phyloP scores from a whole-genome alignment of 2,797 vertebrate species.

The Hoplostethus atlanticus region DNA sequence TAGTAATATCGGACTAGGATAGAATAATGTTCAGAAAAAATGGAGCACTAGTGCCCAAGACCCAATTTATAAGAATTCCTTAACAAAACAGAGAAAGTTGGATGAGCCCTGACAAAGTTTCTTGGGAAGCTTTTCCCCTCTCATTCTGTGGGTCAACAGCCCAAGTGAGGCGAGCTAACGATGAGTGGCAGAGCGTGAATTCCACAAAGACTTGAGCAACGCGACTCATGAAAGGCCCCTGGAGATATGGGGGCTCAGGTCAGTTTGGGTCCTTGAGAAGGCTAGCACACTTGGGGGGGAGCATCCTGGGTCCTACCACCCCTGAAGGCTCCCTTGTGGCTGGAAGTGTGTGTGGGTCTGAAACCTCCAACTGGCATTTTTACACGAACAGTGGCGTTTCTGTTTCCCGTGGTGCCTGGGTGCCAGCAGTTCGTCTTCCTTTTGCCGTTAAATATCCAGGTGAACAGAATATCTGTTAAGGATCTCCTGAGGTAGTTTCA shows the following conservation, averaged over 20 bases:
- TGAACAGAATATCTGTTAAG: background rate
- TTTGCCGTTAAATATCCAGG: background rate
- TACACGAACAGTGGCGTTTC: conserved; percentile 32
- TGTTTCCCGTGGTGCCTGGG: conserved; percentile 2
- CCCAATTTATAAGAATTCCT: background rate
- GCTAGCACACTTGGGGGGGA: background rate
- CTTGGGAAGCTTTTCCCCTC: conserved; percentile 15
- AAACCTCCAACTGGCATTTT: conserved; percentile 32
- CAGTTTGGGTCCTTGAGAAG: conserved; percentile 11
- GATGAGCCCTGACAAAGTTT: conserved; percentile 20
- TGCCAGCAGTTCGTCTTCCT: too few relatives aligned
- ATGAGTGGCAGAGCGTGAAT: conserved; percentile 39
- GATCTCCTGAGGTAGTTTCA: too few relatives aligned
- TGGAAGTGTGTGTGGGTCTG: conserved; percentile 7
- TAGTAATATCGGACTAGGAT: too few relatives aligned
- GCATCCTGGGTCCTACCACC: background rate
- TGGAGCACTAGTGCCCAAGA: background rate
- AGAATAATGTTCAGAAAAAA: conserved; percentile 3
- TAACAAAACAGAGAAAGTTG: conserved; percentile 22
- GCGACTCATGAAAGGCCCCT: conserved; percentile 36
- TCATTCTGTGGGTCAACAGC: conserved; percentile 40
- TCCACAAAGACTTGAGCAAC: conserved; percentile 38
- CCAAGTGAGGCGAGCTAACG: conserved; percentile 27
- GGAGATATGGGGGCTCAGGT: conserved; percentile 36
- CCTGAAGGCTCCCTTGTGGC: conserved; percentile 1